Conservation (phyloP, 2,888 invertebrate species). For the Drosophila meridiana region DNA sequence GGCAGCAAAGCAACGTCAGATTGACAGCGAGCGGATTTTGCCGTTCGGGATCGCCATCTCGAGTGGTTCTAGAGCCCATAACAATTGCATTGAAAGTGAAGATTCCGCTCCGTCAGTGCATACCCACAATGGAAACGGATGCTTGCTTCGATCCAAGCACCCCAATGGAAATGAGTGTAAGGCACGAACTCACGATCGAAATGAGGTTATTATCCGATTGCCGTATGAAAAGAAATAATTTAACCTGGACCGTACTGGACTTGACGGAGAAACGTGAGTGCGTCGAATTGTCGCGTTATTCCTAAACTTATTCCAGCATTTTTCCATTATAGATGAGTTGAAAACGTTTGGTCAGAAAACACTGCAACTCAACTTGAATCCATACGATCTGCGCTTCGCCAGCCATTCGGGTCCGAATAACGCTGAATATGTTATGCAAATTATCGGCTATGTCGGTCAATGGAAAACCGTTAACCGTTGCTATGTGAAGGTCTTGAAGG, state of each 20-base stretch:
- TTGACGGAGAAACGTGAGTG: conserved; percentile 25
- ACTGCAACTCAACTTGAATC: neutral
- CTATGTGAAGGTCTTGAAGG: conserved; percentile 28
- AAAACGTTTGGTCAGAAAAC: neutral
- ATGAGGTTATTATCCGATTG: neutral
- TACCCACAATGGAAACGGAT: neutral
- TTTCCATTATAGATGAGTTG: conserved; percentile 5
- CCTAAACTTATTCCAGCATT: neutral
- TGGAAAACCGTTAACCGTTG: conserved; percentile 40
- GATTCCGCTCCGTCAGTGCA: neutral
- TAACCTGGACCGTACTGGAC: conserved; percentile 34
- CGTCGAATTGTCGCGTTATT: too few relatives aligned
- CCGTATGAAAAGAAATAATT: rapidly evolving
- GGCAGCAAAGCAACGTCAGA: neutral
- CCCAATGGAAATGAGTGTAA: neutral
- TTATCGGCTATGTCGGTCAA: neutral
- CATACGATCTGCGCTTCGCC: conserved; percentile 15
- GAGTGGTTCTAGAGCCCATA: neutral
- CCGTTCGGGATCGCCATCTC: neutral
- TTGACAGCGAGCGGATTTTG: neutral
- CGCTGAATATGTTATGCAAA: conserved; percentile 33
- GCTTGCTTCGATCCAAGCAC: neutral
- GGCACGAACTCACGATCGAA: neutral
- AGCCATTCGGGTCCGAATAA: conserved; percentile 11
- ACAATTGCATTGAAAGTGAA: neutral